Percentiles rank a stretch among this genome's conserved stretches.
Conservation (phyloP, 1,140 invertebrate genomes). For the Tetramorium parvispinum region DNA sequence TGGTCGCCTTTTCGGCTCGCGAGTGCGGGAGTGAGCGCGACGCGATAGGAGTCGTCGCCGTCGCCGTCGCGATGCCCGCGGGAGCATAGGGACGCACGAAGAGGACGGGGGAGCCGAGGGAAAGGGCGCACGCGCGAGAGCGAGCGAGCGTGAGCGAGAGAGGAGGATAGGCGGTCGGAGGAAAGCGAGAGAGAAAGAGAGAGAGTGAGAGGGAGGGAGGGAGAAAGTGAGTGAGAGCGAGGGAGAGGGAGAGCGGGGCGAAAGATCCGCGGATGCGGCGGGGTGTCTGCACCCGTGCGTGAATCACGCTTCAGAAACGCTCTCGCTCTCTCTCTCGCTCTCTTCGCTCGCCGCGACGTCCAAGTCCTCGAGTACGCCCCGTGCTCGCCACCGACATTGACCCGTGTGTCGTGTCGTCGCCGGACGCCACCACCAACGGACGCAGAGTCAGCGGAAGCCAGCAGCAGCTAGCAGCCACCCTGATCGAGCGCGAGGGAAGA, state of each 20-base stretch:
- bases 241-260: conserved; percentile 7
- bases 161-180: background rate
- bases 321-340: conserved; percentile 56
- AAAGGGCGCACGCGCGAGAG: conserved; percentile 56
- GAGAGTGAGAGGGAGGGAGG: conserved; percentile 10
- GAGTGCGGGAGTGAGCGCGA: background rate
- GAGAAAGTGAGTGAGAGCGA: conserved; percentile 23
- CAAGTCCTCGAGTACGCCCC: too few species aligned
- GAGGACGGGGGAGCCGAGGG: background rate
- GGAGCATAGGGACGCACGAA: background rate
- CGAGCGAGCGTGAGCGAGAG: conserved; percentile 15
- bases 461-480: background rate
- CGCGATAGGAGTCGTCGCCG: conserved; percentile 6
- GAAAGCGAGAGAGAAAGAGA: background rate
- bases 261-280: conserved; percentile 66
- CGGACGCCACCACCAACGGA: conserved; percentile 38
- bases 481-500: conserved; percentile 24
- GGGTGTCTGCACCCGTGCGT: conserved; percentile 76
- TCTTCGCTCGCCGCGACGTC: conserved; percentile 51
- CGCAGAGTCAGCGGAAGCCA: background rate
- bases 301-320: conserved; percentile 76
- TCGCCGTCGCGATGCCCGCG: background rate
- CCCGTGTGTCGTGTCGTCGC: conserved; percentile 57
- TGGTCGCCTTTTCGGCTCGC: background rate
- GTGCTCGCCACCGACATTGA: conserved; percentile 55